Evolutionary conservation across 2,113 vertebrate genomes (phyloP), one percentile per base, ranked within the genome.

Genomic region (Meriones unguiculatus): DNA sequence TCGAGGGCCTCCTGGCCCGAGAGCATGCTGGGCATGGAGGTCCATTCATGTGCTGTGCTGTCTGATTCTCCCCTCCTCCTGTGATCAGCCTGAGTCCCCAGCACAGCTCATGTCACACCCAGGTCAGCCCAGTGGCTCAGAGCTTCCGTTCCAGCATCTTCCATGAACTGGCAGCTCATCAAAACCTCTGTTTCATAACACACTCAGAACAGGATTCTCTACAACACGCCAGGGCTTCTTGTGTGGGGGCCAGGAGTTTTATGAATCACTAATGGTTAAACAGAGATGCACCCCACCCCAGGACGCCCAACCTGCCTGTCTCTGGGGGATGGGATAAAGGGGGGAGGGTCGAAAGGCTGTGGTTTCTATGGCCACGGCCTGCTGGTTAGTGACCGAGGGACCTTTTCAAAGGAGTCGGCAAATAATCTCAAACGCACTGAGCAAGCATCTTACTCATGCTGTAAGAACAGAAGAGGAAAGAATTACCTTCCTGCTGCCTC

Each of bases 101-200:
- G 94, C 98, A 98, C 98, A 97, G 97, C 97, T 98, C 98, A 98
- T 98, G 98, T 98, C 98, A 98, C 98, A 64, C 1, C 90, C 95
- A 90, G 87, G 98, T 86, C 72, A 90, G 98, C 88, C 87, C 64
- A 20, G 97, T 97, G 98, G 87, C 98, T 98, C 97, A 95, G 98
- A 97, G 97, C 95, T 92, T 96, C 94, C 97, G 96, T 98, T 98
- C 98, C 98, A 98, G 98, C 98, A 96, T 97, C 96, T 98, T 98
- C 98, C 98, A 98, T 97, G 96, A 97, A 98, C 97, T 98, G 98
- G 98, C 98, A 98, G 98, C 97, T 98, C 98, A 98, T 98, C 98
- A 98, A 98, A 99, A 98, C 98, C 98, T 98, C 98, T 98, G 98
- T 99, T 98, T 99, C 98, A 98, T 98, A 98, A 98, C 98, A 98